Conservation (phyloP, 1,140 invertebrate species). For the Colletes latitarsis region DNA sequence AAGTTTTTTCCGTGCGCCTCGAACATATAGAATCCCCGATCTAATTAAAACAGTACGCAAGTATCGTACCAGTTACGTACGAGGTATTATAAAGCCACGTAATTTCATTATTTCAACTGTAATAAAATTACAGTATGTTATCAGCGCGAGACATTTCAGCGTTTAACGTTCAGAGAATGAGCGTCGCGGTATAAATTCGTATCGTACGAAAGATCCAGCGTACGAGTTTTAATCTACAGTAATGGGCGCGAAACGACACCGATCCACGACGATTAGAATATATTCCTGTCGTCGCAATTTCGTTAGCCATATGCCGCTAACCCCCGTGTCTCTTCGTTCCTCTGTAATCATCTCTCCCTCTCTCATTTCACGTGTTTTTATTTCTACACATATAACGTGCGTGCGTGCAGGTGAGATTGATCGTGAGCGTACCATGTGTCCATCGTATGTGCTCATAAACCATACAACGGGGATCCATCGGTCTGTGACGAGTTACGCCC, state of each 20-base stretch:
- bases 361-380: not conserved
- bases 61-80: no score
- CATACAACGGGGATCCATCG: conserved; percentile 62
- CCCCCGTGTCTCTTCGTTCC: not conserved
- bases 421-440: conserved; percentile 57
- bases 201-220: not conserved
- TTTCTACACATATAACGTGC: conserved; percentile 43
- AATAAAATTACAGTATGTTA: no score
- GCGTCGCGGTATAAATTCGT: no score
- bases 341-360: not conserved
- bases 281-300: not conserved
- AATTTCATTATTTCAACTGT: no score
- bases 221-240: not conserved
- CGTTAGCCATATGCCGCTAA: not conserved
- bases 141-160: no score
- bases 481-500: conserved; percentile 59
- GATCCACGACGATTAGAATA: not conserved
- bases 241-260: not conserved
- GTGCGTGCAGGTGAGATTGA: conserved; percentile 60
- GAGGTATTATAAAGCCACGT: no score
- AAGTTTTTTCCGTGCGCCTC: no score
- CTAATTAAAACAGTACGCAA: no score
- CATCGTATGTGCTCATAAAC: conserved; percentile 61
- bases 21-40: no score
- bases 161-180: no score